phyloP scores from a whole-genome alignment of 1,140 invertebrate species.

The Trialeurodes vaporariorum region DNA sequence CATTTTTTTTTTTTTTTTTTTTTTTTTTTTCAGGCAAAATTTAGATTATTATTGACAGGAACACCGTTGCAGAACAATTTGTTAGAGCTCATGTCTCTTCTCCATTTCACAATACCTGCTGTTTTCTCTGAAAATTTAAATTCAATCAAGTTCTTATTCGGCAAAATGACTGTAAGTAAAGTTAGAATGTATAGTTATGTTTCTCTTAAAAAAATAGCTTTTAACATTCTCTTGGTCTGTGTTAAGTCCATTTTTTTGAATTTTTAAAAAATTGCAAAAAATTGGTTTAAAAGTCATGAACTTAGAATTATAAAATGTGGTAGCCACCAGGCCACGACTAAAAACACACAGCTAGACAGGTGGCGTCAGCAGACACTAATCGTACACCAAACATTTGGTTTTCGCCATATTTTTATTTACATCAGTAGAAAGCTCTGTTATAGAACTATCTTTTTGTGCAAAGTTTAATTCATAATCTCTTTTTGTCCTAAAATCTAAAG shows the following conservation, averaged over 20 bases:
- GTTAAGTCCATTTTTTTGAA: not conserved
- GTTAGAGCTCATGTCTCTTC: slow-evolving; percentile 84
- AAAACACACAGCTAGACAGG: too few species aligned
- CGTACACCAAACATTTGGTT: too few species aligned
- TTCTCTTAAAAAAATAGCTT: not conserved
- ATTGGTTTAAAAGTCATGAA: not conserved
- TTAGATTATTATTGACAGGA: slow-evolving; percentile 75
- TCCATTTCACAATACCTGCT: slow-evolving; percentile 92
- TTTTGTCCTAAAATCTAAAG: too few species aligned
- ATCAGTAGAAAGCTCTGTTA: too few species aligned
- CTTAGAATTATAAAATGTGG: not conserved
- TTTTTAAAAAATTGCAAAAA: not conserved
- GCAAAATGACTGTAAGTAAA: slow-evolving; percentile 28
- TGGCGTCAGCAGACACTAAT: too few species aligned
- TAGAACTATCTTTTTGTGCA: too few species aligned
- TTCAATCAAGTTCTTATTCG: slow-evolving; percentile 77
- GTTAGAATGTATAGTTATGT: not conserved
- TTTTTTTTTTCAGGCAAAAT: slow-evolving; percentile 48
- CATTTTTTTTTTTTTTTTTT: slow-evolving; percentile 14
- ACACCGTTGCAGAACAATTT: slow-evolving; percentile 94
- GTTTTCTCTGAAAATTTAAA: slow-evolving; percentile 82
- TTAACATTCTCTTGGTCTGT: not conserved
- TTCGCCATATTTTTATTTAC: too few species aligned
- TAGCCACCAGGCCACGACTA: too few species aligned
- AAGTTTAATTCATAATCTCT: too few species aligned